Evolutionary conservation across 1,140 invertebrate genomes (phyloP).

Genomic region (Drosophila melanogaster): DNA sequence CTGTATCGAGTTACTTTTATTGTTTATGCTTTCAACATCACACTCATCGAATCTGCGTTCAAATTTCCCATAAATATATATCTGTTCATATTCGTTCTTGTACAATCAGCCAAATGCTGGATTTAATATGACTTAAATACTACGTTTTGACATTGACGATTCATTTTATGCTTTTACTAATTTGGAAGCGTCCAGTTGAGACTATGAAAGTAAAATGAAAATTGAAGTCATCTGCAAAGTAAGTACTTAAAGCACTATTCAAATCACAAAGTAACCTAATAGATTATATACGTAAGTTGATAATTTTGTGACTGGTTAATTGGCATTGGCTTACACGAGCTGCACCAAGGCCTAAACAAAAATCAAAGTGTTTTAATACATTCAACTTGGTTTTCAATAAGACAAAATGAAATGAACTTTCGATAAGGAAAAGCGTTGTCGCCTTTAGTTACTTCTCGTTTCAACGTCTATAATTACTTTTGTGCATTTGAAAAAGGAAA

Average conservation of each 20-base stretch:
- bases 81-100: slow-evolving; percentile 59
- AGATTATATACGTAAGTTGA: slow-evolving; percentile 59
- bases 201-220: slow-evolving; percentile 37
- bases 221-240: slow-evolving; percentile 61
- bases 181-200: slow-evolving; percentile 58
- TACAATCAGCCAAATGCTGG: slow-evolving; percentile 55
- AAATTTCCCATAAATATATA: slow-evolving; percentile 65
- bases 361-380: slow-evolving; percentile 38
- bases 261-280: slow-evolving; percentile 79
- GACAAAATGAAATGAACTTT: slow-evolving; percentile 27
- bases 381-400: slow-evolving; percentile 25
- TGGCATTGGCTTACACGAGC: background rate
- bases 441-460: slow-evolving; percentile 16
- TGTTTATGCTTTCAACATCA: slow-evolving; percentile 66
- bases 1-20: slow-evolving; percentile 81
- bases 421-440: slow-evolving; percentile 30
- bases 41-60: slow-evolving; percentile 42
- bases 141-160: slow-evolving; percentile 45
- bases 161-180: slow-evolving; percentile 45
- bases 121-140: slow-evolving; percentile 32
- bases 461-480: slow-evolving; percentile 35
- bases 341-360: slow-evolving; percentile 21
- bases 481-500: slow-evolving; percentile 27
- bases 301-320: slow-evolving; percentile 25
- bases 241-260: slow-evolving; percentile 77